Evolutionary conservation across 2,113 vertebrate genomes (phyloP), one percentile per base, ranked within the genome.

Genomic region (Campylomormyrus tamandua): DNA sequence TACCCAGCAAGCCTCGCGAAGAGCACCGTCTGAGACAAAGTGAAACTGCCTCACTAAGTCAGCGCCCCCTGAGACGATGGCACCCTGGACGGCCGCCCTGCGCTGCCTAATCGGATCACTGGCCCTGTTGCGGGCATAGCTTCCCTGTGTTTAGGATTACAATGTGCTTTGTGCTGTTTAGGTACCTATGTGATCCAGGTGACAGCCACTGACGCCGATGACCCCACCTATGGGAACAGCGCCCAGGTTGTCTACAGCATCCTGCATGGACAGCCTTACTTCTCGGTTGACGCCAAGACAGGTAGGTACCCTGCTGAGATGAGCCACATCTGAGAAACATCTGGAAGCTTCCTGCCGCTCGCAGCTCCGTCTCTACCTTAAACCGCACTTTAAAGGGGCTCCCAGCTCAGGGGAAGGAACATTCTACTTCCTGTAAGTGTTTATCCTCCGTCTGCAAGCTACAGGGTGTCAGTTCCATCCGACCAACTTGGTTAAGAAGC

Each of bases 251-350:
- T 97, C 91, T 97, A 97, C 93, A 97, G 96, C 92, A 96, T 97
- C 90, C 96, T 97, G 92, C 96, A 97, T 92, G 97, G 97, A 62
- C 97, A 97, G 83, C 97, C 97, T 0, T 97, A 97, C 92, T 97
- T 97, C 94, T 97, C 97, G 90, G 97, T 97, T 92, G 97, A 97
- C 93, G 96, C 97, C 1, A 97, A 97, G 90, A 97, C 97, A 96
- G 97, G 97, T 97, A 96, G 94, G 74, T 45, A 88, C 39, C 19
- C 50, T 17, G 10, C 31, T 84, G 87, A 31, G 85, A 52, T 35
- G 11, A 53, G 1, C 31, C 11, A 52, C 46, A 31, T 9, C 83
- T 50, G 42, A 27, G n/a, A n/a, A 86, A 13, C 24, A 6, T 24
- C 5, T 83, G 39, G 77, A 45, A 10, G 42, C 39, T 39, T 27